Evolutionary conservation across 2,888 invertebrate genomes (phyloP).

Genomic region (Quadroppia sp.): DNA sequence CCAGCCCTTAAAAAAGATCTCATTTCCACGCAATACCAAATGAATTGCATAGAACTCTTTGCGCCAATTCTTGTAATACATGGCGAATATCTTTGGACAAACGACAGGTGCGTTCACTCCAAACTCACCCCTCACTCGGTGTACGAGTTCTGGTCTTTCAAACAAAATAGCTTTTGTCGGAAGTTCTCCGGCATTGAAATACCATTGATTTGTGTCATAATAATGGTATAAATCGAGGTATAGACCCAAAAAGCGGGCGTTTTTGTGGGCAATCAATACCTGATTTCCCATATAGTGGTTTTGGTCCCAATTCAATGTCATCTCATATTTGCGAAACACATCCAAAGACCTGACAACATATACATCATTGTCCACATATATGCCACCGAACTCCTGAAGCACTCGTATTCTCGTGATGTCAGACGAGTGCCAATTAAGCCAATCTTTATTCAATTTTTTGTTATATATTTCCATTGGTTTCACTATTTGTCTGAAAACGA

Average conservation of each 20-base stretch:
- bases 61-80: too few relatives aligned
- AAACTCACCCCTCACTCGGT: too few relatives aligned
- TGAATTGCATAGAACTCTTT: too few relatives aligned
- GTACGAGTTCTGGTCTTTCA: too few relatives aligned
- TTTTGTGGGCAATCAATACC: conserved; percentile 52
- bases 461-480: conserved; percentile 53
- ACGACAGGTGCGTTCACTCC: too few relatives aligned
- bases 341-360: conserved; percentile 52
- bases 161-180: too few relatives aligned
- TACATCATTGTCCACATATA: conserved; percentile 54
- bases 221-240: conserved; percentile 52
- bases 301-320: conserved; percentile 52
- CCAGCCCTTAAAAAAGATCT: too few relatives aligned
- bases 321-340: conserved; percentile 52
- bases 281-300: conserved; percentile 50
- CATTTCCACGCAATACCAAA: too few relatives aligned
- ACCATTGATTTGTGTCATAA: neutral
- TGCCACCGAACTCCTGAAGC: conserved; percentile 52
- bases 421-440: conserved; percentile 51
- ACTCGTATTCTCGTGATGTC: conserved; percentile 53
- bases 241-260: conserved; percentile 52
- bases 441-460: conserved; percentile 52
- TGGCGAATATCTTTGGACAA: too few relatives aligned
- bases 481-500: conserved; percentile 43
- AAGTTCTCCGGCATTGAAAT: too few relatives aligned